These are phyloP conservation scores for Idaea straminata DNA, from an alignment of 2,888 invertebrate species.

Conservation along the genomic window DNA sequence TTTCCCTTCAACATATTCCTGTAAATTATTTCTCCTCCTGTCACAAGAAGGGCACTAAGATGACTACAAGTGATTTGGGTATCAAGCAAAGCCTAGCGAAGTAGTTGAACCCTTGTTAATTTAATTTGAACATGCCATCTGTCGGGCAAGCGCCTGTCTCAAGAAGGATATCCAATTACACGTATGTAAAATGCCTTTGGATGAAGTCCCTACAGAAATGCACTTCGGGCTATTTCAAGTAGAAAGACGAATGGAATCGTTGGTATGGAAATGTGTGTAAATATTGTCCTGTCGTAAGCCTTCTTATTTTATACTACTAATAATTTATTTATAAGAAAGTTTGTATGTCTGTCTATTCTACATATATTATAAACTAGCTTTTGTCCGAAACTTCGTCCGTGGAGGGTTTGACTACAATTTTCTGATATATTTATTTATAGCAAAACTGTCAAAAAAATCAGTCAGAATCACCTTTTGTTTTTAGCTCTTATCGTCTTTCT, in stretches of 20 bases:
- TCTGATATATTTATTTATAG: no score
- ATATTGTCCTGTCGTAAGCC: conserved; percentile 4
- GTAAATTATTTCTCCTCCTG: conserved; percentile 9
- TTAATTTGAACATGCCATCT: conserved; percentile 69
- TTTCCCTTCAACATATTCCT: conserved; percentile 3
- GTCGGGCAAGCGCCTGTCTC: conserved; percentile 47
- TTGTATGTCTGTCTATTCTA: neutral
- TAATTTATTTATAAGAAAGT: neutral
- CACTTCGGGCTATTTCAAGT: conserved; percentile 27
- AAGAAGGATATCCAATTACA: conserved; percentile 58
- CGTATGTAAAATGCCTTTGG: conserved; percentile 45
- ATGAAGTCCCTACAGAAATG: conserved; percentile 23
- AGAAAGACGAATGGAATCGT: conserved; percentile 8
- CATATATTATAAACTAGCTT: no score
- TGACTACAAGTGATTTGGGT: conserved; percentile 50
- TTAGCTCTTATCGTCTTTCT: no score
- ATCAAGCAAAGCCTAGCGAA: conserved; percentile 42
- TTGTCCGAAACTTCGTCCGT: no score
- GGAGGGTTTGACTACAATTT: no score
- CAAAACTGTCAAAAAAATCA: no score
- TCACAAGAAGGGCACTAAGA: conserved; percentile 22
- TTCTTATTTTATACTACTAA: neutral
- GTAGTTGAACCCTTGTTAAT: conserved; percentile 55
- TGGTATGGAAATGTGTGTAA: conserved; percentile 5
- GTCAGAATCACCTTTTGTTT: no score